Percentiles rank a stretch among this genome's conserved stretches.
These are phyloP conservation scores for Macrotus californicus DNA, from an alignment of 2,113 vertebrate genomes.

Conservation along the genomic window DNA sequence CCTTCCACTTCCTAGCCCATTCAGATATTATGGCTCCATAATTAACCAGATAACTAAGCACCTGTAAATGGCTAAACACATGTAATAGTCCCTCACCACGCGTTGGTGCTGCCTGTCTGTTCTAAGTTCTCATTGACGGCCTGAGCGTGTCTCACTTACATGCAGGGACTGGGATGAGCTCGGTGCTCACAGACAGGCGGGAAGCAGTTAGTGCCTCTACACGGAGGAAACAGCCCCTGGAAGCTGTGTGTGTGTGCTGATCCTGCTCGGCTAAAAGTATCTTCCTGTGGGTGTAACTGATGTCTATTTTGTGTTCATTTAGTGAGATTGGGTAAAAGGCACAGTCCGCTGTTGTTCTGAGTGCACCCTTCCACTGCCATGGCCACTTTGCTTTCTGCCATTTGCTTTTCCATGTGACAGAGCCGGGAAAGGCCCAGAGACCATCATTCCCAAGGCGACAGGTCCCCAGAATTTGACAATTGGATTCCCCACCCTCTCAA, in stretches of 20 bases:
- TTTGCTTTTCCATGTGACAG: not conserved
- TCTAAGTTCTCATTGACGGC: not conserved
- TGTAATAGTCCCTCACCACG: not conserved
- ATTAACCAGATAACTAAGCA: slow-evolving; percentile 21
- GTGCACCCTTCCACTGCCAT: not conserved
- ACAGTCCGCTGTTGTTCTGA: not conserved
- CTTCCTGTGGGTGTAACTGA: not conserved
- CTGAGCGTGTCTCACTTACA: not conserved
- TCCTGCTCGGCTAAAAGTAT: not conserved
- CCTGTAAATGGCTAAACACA: not conserved
- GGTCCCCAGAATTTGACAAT: not conserved
- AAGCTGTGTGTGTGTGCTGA: not conserved
- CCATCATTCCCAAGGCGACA: not conserved
- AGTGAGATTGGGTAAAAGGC: not conserved
- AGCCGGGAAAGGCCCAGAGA: not conserved
- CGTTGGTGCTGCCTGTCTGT: not conserved
- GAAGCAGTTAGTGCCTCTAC: not conserved
- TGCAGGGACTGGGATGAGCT: not conserved
- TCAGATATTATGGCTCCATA: not conserved
- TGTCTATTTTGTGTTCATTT: not conserved
- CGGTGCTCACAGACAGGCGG: fast-evolving
- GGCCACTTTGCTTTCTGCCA: not conserved
- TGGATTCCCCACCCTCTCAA: not conserved
- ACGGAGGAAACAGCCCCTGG: not conserved
- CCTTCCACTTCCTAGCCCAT: not conserved